Percentiles rank a stretch among this genome's conserved stretches.
phyloP scores from a whole-genome alignment of 2,797 vertebrate genomes.

The Champsocephalus gunnari region DNA sequence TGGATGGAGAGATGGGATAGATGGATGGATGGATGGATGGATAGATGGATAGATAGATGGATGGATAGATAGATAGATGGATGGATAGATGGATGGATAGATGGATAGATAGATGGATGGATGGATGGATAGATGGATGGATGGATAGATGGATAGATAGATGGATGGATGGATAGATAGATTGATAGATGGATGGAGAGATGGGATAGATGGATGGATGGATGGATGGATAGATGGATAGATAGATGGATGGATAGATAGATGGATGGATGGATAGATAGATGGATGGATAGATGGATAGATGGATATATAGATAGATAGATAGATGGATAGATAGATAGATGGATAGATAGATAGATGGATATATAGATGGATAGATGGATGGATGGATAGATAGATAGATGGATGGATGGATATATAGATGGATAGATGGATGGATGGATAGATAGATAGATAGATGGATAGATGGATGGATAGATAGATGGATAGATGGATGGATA shows the following conservation, averaged over 20 bases:
- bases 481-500: not conserved
- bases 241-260: too few relatives aligned
- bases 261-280: slow-evolving; percentile 3
- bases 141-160: not conserved
- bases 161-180: not conserved
- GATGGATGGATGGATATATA: not conserved
- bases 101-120: slow-evolving; percentile 7
- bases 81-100: not conserved
- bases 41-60: not conserved
- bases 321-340: not conserved
- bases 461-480: not conserved
- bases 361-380: slow-evolving; percentile 2
- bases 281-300: slow-evolving; percentile 11
- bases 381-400: not conserved
- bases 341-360: not conserved
- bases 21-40: slow-evolving; percentile 11
- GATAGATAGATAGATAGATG: slow-evolving; percentile 2
- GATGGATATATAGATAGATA: not conserved
- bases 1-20: not conserved
- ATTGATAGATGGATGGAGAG: not conserved
- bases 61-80: not conserved
- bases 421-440: not conserved
- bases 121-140: slow-evolving; percentile 4
- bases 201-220: not conserved
- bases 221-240: not conserved